Percentiles rank a stretch among this genome's conserved stretches.
Conservation (phyloP, 2,113 vertebrate genomes). For the Amazona vittata region DNA sequence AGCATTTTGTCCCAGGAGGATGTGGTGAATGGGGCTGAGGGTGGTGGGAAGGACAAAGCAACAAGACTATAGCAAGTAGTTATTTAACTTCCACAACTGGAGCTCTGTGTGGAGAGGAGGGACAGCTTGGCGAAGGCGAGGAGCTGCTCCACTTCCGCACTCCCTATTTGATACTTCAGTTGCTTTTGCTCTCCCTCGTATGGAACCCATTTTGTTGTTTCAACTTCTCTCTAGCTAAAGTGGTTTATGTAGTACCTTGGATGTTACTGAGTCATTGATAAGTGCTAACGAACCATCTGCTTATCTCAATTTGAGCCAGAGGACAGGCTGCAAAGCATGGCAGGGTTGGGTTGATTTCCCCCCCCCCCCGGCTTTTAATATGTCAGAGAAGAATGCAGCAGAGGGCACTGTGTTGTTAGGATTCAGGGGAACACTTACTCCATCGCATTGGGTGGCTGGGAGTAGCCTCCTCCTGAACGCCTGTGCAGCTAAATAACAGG, state of each 20-base stretch:
- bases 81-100: neutral
- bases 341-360: neutral
- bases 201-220: slow-evolving; percentile 49
- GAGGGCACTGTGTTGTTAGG: slow-evolving; percentile 72
- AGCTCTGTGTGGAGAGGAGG: neutral
- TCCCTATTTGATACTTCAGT: slow-evolving; percentile 22
- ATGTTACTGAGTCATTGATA: slow-evolving; percentile 54
- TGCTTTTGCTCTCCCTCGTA: neutral
- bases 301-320: slow-evolving; percentile 51
- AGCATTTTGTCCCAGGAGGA: neutral
- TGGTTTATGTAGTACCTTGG: slow-evolving; percentile 42
- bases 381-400: slow-evolving; percentile 56
- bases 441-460: slow-evolving; percentile 16
- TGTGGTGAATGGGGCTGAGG: neutral
- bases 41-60: neutral
- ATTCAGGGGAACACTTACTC: slow-evolving; percentile 40
- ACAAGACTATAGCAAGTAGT: neutral
- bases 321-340: neutral
- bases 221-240: slow-evolving; percentile 19
- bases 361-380: neutral
- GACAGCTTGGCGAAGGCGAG: neutral
- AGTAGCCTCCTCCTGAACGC: neutral
- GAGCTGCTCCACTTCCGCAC: neutral
- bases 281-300: slow-evolving; percentile 56
- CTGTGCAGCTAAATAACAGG: slow-evolving; percentile 53